Conservation (phyloP, 2,888 invertebrate genomes). For the Nymphalis c-album region DNA sequence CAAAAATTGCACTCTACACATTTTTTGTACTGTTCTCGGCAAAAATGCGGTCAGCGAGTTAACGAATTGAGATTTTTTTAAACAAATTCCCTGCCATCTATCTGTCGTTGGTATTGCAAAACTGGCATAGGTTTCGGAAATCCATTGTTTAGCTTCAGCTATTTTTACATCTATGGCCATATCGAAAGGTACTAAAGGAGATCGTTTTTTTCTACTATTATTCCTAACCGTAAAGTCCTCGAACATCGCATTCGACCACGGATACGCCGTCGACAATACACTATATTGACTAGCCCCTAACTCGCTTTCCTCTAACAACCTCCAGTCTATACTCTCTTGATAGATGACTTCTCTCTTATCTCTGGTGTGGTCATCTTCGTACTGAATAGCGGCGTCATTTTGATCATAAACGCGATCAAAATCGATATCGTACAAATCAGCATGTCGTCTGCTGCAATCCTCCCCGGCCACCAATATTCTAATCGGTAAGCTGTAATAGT, state of each 20-base stretch:
- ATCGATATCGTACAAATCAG: slow-evolving; percentile 82
- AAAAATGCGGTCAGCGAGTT: slow-evolving; percentile 89
- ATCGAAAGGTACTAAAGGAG: slow-evolving; percentile 75
- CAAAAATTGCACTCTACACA: slow-evolving; percentile 88
- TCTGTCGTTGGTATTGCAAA: slow-evolving; percentile 92
- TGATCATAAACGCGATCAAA: slow-evolving; percentile 81
- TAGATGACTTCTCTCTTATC: slow-evolving; percentile 66
- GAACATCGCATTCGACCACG: slow-evolving; percentile 78
- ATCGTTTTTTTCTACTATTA: slow-evolving; percentile 77
- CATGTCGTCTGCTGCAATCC: slow-evolving; percentile 84
- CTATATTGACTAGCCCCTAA: slow-evolving; percentile 75
- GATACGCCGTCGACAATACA: slow-evolving; percentile 75
- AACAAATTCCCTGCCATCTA: slow-evolving; percentile 90
- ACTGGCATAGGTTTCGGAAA: slow-evolving; percentile 92
- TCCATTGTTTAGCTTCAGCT: slow-evolving; percentile 91
- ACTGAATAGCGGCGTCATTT: slow-evolving; percentile 70
- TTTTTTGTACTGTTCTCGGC: slow-evolving; percentile 86
- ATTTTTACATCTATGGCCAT: slow-evolving; percentile 85
- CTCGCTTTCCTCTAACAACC: slow-evolving; percentile 72
- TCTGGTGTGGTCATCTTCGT: slow-evolving; percentile 67
- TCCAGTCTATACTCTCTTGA: slow-evolving; percentile 71
- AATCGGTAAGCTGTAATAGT: slow-evolving; percentile 90
- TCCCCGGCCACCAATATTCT: slow-evolving; percentile 88
- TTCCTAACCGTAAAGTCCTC: slow-evolving; percentile 78
- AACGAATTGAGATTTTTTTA: slow-evolving; percentile 89